These are phyloP conservation scores for Lasiommata megera DNA, from an alignment of 2,888 invertebrate genomes.

Conservation along the genomic window DNA sequence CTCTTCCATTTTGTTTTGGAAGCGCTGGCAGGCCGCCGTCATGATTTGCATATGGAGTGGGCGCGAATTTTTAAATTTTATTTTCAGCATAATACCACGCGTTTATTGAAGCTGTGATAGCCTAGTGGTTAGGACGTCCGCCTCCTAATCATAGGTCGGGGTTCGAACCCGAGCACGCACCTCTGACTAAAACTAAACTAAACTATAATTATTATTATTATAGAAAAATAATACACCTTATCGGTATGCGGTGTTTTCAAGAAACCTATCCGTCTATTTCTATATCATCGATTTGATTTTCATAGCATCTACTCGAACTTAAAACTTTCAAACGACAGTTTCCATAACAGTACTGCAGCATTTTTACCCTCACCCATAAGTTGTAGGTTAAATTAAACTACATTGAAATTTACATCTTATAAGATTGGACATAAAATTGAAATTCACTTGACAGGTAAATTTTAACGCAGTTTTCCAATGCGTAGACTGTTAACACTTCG, in stretches of 20 bases:
- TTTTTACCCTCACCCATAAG: not conserved
- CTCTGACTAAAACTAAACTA: too few species aligned
- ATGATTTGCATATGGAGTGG: conserved; percentile 46
- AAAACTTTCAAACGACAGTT: not conserved
- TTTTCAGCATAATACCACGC: conserved; percentile 2
- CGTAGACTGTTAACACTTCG: conserved; percentile 17
- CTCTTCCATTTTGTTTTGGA: conserved; percentile 23
- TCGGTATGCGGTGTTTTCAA: too few species aligned
- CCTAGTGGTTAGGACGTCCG: too few species aligned
- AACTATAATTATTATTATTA: too few species aligned
- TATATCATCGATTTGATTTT: not conserved
- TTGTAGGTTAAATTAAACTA: not conserved
- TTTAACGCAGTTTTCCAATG: conserved; percentile 14
- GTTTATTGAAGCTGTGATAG: too few species aligned
- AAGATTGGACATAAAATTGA: not conserved
- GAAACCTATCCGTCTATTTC: too few species aligned
- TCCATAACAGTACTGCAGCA: not conserved
- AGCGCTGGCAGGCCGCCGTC: conserved; percentile 28
- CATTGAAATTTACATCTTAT: not conserved
- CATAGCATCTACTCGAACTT: not conserved
- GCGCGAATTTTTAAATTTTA: conserved; percentile 10
- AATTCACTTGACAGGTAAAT: not conserved
- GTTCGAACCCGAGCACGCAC: too few species aligned
- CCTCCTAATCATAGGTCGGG: too few species aligned
- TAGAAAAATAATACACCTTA: too few species aligned